Conservation (phyloP, 1,140 invertebrate species). For the Medauroidea extradentata region DNA sequence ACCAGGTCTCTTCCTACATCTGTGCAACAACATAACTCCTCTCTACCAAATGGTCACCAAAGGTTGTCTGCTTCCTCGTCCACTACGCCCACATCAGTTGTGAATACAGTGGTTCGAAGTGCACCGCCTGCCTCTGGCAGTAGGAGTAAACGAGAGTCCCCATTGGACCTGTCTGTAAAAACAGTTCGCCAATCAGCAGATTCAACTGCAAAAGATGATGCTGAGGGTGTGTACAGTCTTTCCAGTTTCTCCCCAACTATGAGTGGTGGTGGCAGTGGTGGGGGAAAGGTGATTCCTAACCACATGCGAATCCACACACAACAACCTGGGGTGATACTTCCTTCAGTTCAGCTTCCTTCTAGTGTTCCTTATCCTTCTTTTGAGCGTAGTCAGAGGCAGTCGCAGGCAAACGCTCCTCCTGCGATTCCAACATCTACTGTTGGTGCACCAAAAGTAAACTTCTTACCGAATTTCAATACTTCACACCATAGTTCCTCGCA, state of each 20-base stretch:
- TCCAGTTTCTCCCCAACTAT: neutral
- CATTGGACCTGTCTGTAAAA: slow-evolving; percentile 78
- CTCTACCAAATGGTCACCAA: too few species aligned
- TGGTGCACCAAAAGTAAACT: slow-evolving; percentile 63
- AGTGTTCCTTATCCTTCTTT: slow-evolving; percentile 29
- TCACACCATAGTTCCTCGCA: slow-evolving; percentile 27
- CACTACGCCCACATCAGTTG: slow-evolving; percentile 1
- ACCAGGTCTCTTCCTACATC: too few species aligned
- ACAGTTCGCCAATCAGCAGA: slow-evolving; percentile 80
- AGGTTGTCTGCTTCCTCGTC: neutral
- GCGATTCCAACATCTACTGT: too few species aligned
- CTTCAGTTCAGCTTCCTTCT: slow-evolving; percentile 20
- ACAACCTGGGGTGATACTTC: neutral
- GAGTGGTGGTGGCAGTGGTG: neutral
- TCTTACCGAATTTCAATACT: slow-evolving; percentile 59
- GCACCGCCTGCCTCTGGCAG: slow-evolving; percentile 6
- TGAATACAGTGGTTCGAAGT: neutral
- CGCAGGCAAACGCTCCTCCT: neutral
- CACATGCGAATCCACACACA: neutral
- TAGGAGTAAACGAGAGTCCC: slow-evolving; percentile 62
- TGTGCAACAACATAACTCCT: too few species aligned
- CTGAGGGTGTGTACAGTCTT: neutral
- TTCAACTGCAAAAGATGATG: slow-evolving; percentile 70
- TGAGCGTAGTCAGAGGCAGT: slow-evolving; percentile 26
- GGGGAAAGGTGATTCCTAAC: neutral